Percentiles rank a stretch among this genome's conserved stretches.
Conservation (phyloP, 2,797 vertebrate genomes). For the Intellagama lesueurii region DNA sequence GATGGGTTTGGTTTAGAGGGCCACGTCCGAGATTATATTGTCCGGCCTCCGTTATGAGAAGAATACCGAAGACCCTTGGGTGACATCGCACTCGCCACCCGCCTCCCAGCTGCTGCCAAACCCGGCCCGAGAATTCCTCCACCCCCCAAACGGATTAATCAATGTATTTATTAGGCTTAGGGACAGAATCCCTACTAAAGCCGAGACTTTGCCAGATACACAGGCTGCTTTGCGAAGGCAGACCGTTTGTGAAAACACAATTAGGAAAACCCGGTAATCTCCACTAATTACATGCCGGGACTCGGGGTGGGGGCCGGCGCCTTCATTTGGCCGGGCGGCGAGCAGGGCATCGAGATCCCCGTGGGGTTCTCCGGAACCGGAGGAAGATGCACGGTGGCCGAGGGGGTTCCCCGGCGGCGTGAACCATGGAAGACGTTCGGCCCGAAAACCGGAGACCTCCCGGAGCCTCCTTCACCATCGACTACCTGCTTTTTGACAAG, state of each 20-base stretch:
- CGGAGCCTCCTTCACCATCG: conserved; percentile 82
- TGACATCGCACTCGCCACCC: too few relatives aligned
- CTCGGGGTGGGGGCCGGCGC: not conserved
- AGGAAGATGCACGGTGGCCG: not conserved
- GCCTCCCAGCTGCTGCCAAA: conserved; percentile 4
- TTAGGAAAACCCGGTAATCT: conserved; percentile 73
- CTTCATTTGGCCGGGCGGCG: not conserved
- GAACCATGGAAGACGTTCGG: not conserved
- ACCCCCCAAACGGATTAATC: conserved; percentile 71
- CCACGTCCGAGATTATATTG: too few relatives aligned
- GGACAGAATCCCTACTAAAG: conserved; percentile 72
- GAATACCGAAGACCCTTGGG: too few relatives aligned
- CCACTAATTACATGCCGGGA: conserved; percentile 61
- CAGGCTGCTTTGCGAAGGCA: conserved; percentile 70
- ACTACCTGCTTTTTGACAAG: conserved; percentile 82
- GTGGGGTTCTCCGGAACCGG: not conserved
- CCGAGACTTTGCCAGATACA: conserved; percentile 74
- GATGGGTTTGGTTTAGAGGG: too few relatives aligned
- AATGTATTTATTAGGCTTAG: conserved; percentile 77
- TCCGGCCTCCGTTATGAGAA: too few relatives aligned
- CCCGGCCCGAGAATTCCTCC: conserved; percentile 61
- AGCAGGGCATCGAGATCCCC: not conserved
- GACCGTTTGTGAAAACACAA: conserved; percentile 75
- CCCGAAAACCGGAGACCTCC: fast-evolving
- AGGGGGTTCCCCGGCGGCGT: not conserved